Evolutionary conservation across 1,140 invertebrate species (phyloP).

Genomic region (Leptonema lineaticorne): DNA sequence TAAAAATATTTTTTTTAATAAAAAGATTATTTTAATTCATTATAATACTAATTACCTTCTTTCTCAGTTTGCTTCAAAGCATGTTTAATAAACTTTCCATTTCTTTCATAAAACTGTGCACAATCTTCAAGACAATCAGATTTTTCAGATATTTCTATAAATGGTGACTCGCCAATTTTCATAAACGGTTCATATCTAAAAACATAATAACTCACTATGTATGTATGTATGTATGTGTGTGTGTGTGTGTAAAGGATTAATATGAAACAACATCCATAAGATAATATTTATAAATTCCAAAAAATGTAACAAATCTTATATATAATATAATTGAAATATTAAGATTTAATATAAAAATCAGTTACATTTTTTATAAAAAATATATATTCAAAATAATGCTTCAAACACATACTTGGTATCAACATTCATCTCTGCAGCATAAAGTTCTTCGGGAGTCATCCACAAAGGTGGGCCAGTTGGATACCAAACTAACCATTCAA

Average conservation of each 20-base stretch:
- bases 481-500: constrained; percentile 94
- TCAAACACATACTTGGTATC: constrained; percentile 54
- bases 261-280: too few relatives aligned
- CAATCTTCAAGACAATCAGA: constrained; percentile 61
- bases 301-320: neutral
- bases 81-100: constrained; percentile 54
- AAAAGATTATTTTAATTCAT: constrained; percentile 5
- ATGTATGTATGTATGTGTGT: too few relatives aligned
- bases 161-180: constrained; percentile 46
- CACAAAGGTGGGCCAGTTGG: constrained; percentile 75
- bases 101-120: constrained; percentile 75
- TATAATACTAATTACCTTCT: constrained; percentile 42
- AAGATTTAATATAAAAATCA: neutral
- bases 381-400: neutral
- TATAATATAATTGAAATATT: neutral
- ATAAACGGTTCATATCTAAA: constrained; percentile 66
- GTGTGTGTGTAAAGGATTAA: too few relatives aligned
- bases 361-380: neutral
- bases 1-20: constrained; percentile 14
- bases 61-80: constrained; percentile 47
- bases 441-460: constrained; percentile 73
- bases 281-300: neutral
- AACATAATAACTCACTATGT: too few relatives aligned
- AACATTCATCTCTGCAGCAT: constrained; percentile 74
- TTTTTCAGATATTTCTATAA: constrained; percentile 49